Base-by-base conservation (phyloP, 2,113 vertebrate species). In the rabbit (Oryctolagus cuniculus) region DNA sequence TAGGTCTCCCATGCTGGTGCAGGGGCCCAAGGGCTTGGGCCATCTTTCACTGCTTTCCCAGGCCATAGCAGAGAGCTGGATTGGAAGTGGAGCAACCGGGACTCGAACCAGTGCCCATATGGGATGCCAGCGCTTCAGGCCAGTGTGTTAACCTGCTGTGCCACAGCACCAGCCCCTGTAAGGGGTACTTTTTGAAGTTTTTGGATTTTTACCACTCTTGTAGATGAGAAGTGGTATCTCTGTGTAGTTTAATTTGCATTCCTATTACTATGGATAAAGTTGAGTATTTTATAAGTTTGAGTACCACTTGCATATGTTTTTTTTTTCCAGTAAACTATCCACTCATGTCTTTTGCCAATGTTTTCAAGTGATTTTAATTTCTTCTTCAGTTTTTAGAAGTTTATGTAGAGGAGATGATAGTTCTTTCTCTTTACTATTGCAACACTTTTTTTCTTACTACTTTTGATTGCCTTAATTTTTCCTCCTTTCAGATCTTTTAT, bases 391-490 rank as follows among this genome's bases (percentile, higher is more conserved):
- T 79, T 92, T 83, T 75, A 51, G 13, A 53, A 82, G 51, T 79
- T 72, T 87, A 51, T 44, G 17, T 95, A 84, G 83, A 89, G 73
- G 49, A 38, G 15, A 36, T 78, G 38, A 73, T 55, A 44, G 0
- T 67, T 77, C 67, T 92, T 95, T 78, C 58, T 16, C 7, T 67
- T 24, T 88, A 88, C 25, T 64, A 53, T 9, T 38, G 21, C 69
- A 89, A 61, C 15, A 69, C 49, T n/a, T 86, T 63, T 63, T 82
- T 95, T 86, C 12, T 77, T 27, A 8, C 25, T 72, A 86, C 15
- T 91, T 93, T 94, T 73, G n/a, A 24, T 93, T 15, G 36, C 22
- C 1, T 82, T 74, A 92, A 58, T 12, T 92, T 95, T 87, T 87
- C 21, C 31, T 75, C 13, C 29, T 77, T 55, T 70, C 31, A 83